Conservation (phyloP, 2,888 invertebrate genomes). For the Anoplius nigerrimus region DNA sequence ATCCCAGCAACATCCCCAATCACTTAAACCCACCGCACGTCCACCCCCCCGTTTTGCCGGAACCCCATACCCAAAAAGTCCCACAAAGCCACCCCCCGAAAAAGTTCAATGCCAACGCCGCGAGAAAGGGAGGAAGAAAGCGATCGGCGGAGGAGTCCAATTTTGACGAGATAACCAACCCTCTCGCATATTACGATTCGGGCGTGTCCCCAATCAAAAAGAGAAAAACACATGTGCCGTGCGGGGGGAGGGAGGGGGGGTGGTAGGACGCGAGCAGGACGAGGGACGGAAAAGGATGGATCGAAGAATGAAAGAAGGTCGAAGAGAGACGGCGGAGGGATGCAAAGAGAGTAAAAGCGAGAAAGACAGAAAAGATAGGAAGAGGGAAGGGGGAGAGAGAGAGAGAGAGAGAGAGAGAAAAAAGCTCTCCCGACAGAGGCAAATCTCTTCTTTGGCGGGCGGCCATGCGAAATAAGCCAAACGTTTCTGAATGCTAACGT, state of each 20-base stretch:
- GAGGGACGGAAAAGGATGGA: not conserved
- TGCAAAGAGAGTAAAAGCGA: conserved; percentile 5
- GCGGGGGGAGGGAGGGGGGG: conserved; percentile 25
- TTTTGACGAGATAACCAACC: conserved; percentile 73
- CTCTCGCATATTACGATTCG: conserved; percentile 67
- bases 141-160: conserved; percentile 63
- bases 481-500: conserved; percentile 72
- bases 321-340: conserved; percentile 4
- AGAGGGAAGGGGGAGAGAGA: conserved; percentile 28
- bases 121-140: not conserved
- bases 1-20: no score
- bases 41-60: no score
- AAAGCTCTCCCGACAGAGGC: conserved; percentile 68
- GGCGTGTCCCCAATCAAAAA: conserved; percentile 50
- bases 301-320: not conserved
- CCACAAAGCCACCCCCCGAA: no score
- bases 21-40: no score
- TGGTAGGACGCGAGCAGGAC: conserved; percentile 13
- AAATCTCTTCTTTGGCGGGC: conserved; percentile 73
- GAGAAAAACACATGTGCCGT: conserved; percentile 7
- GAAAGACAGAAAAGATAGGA: conserved; percentile 20
- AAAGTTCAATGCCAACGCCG: no score
- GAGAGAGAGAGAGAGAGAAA: conserved; percentile 47
- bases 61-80: no score
- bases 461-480: conserved; percentile 74